Percentiles rank a stretch among this genome's conserved stretches.
phyloP scores from a whole-genome alignment of 92 coral and sea anemone genomes.

The Porites divaricata region DNA sequence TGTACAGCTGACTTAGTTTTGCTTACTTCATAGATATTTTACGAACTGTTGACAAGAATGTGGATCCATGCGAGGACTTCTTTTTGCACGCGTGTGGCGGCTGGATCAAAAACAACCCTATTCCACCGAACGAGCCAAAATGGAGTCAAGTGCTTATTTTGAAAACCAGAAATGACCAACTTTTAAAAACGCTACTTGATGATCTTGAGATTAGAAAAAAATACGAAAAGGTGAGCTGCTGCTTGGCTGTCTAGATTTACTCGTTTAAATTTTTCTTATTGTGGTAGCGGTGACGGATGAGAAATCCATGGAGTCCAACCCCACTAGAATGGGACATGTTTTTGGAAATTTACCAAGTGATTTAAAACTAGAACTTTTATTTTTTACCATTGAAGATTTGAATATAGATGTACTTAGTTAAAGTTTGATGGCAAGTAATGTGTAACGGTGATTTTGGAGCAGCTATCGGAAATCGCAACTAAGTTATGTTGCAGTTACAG shows the following conservation, averaged over 20 bases:
- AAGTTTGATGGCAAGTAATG: too few relatives aligned
- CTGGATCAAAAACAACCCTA: conserved; percentile 77
- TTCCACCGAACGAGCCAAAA: conserved; percentile 58
- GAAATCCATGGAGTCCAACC: too few relatives aligned
- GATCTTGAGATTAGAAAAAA: conserved; percentile 55
- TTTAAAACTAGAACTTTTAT: too few relatives aligned
- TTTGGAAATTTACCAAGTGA: too few relatives aligned
- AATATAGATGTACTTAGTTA: too few relatives aligned
- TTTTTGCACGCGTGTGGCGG: conserved; percentile 84
- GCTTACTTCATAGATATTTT: conserved; percentile 50
- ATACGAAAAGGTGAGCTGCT: conserved; percentile 56
- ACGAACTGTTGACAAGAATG: conserved; percentile 58
- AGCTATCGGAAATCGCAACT: too few relatives aligned
- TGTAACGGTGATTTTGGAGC: too few relatives aligned
- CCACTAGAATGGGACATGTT: too few relatives aligned
- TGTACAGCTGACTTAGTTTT: background rate
- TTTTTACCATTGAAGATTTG: too few relatives aligned
- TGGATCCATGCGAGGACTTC: conserved; percentile 83
- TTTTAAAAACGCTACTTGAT: conserved; percentile 64
- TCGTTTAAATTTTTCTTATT: background rate
- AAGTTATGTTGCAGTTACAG: too few relatives aligned
- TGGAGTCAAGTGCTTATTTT: conserved; percentile 74
- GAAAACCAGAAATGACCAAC: conserved; percentile 42
- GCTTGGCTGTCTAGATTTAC: background rate
- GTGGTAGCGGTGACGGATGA: too few relatives aligned